Evolutionary conservation across 2,888 invertebrate species (phyloP), one percentile per base, ranked within the genome.

Genomic region (Caenorhabditis becei): DNA sequence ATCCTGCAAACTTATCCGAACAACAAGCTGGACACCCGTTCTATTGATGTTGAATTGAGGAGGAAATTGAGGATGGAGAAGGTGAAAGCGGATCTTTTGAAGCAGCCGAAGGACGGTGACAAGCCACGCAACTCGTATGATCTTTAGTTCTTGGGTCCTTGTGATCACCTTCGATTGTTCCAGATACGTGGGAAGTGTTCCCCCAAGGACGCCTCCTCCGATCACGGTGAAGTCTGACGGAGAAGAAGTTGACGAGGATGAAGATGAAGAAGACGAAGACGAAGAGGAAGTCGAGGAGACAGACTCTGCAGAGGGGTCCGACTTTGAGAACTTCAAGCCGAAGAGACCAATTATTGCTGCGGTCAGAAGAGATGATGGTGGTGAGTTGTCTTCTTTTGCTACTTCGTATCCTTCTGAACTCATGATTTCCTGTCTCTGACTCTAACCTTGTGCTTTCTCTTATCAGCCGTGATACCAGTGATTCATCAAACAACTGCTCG

Each of bases 241-340:
- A 32, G 88, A 88, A 67, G 85, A 87, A 20, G 82, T 85, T 7
- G 87, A 87, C 18, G 87, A 86, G 14, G 89, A 88, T 18, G 87
- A 88, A 26, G 89, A 89, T 47, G 88, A 87, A 35, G 88, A 86
- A 11, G 86, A 86, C 20, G 88, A 87, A 35, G 86, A 87, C 24
- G 86, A 82, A 28, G 86, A 84, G 24, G 72, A 67, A 16, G 71
- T 59, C 10, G 82, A 82, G 51, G 79, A 79, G 56, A 62, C 61
- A 8, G 77, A 80, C 49, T 77, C 77, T 24, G 84, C 67, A 24
- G 84, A 83, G 44, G 86, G 85, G 49, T 70, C 77, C 44, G 86
- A 83, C 26, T 80, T 80, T 16, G 83, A 83, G 69, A 75, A 75
- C 24, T 63, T 74, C 56, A 75, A 79, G 16, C 82, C 83, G 3